These are phyloP conservation scores for Oscheius sp. DNA, from an alignment of 2,888 invertebrate genomes.

Conservation along the genomic window DNA sequence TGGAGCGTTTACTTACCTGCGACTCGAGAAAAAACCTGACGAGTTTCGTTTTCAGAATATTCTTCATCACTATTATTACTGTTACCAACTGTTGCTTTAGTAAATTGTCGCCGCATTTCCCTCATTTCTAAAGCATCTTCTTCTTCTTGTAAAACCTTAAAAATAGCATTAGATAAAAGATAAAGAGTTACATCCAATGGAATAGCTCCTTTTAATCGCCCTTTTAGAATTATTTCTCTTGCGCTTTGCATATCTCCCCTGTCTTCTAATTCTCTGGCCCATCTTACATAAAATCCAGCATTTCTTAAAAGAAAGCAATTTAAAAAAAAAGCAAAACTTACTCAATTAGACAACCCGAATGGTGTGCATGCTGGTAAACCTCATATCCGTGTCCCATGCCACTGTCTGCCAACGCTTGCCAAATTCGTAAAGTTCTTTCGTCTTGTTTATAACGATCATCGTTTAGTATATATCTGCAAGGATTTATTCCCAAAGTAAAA, in stretches of 20 bases:
- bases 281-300: slow-evolving; percentile 47
- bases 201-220: slow-evolving; percentile 36
- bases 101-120: slow-evolving; percentile 43
- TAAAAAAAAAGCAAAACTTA: neutral
- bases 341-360: slow-evolving; percentile 29
- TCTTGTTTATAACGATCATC: slow-evolving; percentile 41
- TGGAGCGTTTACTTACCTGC: slow-evolving; percentile 19
- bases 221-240: slow-evolving; percentile 38
- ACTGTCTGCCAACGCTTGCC: slow-evolving; percentile 54
- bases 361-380: slow-evolving; percentile 46
- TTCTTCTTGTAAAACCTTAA: slow-evolving; percentile 39
- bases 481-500: neutral
- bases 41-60: slow-evolving; percentile 23
- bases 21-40: slow-evolving; percentile 44
- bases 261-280: slow-evolving; percentile 46
- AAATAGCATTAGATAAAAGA: neutral
- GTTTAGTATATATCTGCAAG: slow-evolving; percentile 32
- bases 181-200: slow-evolving; percentile 41
- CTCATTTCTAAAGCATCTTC: slow-evolving; percentile 53
- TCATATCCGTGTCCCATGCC: slow-evolving; percentile 54
- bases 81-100: slow-evolving; percentile 25
- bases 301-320: slow-evolving; percentile 34
- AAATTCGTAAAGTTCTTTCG: slow-evolving; percentile 51
- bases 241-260: slow-evolving; percentile 44
- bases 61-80: slow-evolving; percentile 21